Percentiles rank a stretch among this genome's conserved stretches.
phyloP scores from a whole-genome alignment of 1,140 invertebrate genomes.

The Hetaerina americana region DNA sequence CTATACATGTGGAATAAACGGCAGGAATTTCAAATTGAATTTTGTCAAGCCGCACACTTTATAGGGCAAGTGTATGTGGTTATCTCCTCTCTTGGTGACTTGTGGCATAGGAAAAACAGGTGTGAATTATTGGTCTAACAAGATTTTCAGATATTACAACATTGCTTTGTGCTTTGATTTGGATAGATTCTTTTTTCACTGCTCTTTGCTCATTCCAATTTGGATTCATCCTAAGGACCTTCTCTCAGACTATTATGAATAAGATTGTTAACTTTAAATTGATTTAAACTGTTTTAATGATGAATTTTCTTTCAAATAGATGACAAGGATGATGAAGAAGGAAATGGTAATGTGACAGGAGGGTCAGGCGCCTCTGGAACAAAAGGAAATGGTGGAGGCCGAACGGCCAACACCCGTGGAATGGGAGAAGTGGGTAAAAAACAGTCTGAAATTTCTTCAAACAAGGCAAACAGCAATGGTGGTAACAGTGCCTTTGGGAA shows the following conservation, averaged over 20 bases:
- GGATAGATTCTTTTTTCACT: no score
- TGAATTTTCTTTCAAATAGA: slow-evolving; percentile 23
- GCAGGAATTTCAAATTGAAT: no score
- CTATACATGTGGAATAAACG: no score
- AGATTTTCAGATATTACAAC: no score
- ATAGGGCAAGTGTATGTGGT: no score
- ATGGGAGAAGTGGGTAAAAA: not conserved
- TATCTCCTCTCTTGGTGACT: no score
- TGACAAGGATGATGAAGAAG: slow-evolving; percentile 38
- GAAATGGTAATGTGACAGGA: slow-evolving; percentile 23
- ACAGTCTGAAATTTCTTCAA: not conserved
- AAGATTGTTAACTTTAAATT: slow-evolving; percentile 9
- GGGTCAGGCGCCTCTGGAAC: not conserved
- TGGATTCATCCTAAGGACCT: slow-evolving; percentile 5
- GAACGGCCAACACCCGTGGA: not conserved
- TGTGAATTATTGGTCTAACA: no score
- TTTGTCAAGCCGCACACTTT: no score
- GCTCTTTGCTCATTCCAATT: not conserved
- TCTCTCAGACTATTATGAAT: not conserved
- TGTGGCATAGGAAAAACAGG: no score
- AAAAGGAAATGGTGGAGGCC: not conserved
- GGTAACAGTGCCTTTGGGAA: not conserved
- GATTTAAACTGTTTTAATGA: not conserved
- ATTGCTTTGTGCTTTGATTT: no score
- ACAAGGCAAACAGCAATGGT: not conserved